Conservation (phyloP, 92 coral and sea anemone genomes). For the Montipora capitata region DNA sequence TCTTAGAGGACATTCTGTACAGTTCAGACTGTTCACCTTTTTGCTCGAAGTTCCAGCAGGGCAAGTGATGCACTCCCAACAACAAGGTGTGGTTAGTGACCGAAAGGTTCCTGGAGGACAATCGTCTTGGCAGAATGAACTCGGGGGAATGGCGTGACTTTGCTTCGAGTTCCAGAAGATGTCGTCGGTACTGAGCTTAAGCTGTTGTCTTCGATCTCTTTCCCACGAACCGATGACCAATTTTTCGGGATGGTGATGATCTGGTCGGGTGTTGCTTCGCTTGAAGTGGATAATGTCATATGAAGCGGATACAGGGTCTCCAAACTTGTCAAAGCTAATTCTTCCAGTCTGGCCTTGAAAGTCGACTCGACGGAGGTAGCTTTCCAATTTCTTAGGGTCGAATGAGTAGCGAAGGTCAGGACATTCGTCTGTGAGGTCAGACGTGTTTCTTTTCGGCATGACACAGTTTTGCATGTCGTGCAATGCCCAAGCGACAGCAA, state of each 20-base stretch:
- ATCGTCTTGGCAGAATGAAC: conserved; percentile 71
- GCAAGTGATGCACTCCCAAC: conserved; percentile 81
- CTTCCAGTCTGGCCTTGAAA: conserved; percentile 80
- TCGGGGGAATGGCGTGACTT: neutral
- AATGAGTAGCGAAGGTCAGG: neutral
- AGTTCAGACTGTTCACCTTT: conserved; percentile 55
- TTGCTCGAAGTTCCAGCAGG: conserved; percentile 70
- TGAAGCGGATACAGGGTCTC: conserved; percentile 73
- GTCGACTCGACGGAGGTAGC: conserved; percentile 59
- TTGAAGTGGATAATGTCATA: conserved; percentile 84
- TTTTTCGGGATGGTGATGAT: neutral
- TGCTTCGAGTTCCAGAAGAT: conserved; percentile 67
- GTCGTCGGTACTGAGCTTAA: conserved; percentile 36
- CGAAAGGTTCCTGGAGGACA: conserved; percentile 81
- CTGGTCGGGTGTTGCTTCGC: neutral
- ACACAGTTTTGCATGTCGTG: conserved; percentile 51
- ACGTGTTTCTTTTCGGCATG: no score
- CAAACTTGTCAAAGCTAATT: conserved; percentile 69
- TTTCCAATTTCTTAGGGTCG: conserved; percentile 50
- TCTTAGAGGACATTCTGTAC: conserved; percentile 74
- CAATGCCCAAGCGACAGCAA: conserved; percentile 80
- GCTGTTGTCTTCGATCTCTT: conserved; percentile 27
- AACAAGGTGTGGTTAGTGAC: conserved; percentile 74
- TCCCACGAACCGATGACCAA: conserved; percentile 83
- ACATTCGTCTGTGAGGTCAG: conserved; percentile 21